Conservation (phyloP, 2,113 vertebrate genomes). For the Lepisosteus oculatus region DNA sequence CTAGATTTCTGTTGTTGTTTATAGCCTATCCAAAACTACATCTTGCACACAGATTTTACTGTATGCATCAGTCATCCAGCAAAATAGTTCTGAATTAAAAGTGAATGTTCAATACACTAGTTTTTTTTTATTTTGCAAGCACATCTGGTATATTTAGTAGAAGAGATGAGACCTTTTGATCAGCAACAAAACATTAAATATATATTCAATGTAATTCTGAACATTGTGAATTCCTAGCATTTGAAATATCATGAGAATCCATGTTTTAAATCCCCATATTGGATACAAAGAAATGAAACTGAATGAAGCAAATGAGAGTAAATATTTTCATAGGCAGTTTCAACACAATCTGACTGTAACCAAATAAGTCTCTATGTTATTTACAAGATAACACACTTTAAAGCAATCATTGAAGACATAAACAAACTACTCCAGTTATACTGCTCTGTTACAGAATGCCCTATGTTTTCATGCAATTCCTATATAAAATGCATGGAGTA, state of each 20-base stretch:
- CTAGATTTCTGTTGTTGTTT: too few relatives aligned
- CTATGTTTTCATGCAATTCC: too few relatives aligned
- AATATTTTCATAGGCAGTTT: constrained; percentile 1
- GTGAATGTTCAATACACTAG: neutral
- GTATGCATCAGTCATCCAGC: too few relatives aligned
- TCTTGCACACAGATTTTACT: too few relatives aligned
- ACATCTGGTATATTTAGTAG: neutral
- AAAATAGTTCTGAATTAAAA: neutral
- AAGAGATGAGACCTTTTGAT: neutral
- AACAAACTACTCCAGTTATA: neutral
- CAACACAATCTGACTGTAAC: neutral
- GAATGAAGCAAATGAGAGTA: neutral
- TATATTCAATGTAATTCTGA: neutral
- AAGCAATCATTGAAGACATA: constrained; percentile 4
- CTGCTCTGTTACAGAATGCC: neutral
- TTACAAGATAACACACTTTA: neutral
- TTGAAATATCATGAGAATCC: neutral
- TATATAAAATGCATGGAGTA: neutral
- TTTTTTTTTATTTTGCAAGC: neutral
- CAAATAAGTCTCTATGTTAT: neutral
- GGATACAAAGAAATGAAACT: constrained; percentile 1
- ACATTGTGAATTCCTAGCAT: neutral
- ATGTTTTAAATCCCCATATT: neutral
- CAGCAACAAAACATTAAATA: neutral
- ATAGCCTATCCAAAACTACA: too few relatives aligned